Evolutionary conservation across 2,113 vertebrate species (phyloP).

Genomic region (Saccopteryx leptura): DNA sequence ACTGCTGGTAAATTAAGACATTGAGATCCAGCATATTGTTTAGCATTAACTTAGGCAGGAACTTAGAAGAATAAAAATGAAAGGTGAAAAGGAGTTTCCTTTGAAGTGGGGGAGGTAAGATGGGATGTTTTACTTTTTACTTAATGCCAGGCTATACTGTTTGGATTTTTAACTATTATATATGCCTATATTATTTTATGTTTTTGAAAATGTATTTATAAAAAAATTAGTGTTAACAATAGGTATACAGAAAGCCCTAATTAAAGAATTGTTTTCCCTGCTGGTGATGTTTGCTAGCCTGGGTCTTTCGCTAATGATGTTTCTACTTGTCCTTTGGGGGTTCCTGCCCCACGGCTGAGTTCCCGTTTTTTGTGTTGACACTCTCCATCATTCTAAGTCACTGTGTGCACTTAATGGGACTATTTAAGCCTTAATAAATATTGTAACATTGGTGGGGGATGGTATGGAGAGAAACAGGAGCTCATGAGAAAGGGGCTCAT

Average conservation of each 20-base stretch:
- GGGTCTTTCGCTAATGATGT: conserved; percentile 75
- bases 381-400: conserved; percentile 83
- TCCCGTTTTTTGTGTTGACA: conserved; percentile 66
- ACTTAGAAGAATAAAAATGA: neutral
- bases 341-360: conserved; percentile 61
- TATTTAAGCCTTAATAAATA: conserved; percentile 85
- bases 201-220: conserved; percentile 13
- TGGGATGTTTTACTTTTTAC: neutral
- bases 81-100: conserved; percentile 3
- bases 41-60: neutral
- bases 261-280: conserved; percentile 63
- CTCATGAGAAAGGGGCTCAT: conserved; percentile 32
- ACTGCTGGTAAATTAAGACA: neutral
- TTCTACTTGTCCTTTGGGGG: conserved; percentile 76
- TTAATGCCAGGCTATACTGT: neutral
- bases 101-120: neutral
- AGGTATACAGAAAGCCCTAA: conserved; percentile 55
- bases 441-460: conserved; percentile 65
- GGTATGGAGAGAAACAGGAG: conserved; percentile 51
- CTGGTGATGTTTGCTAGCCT: conserved; percentile 73
- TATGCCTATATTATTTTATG: neutral
- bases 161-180: neutral
- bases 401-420: conserved; percentile 79
- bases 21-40: neutral
- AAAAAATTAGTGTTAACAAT: conserved; percentile 46